Conservation (phyloP, 2,113 vertebrate species). For the Eolophus roseicapilla region DNA sequence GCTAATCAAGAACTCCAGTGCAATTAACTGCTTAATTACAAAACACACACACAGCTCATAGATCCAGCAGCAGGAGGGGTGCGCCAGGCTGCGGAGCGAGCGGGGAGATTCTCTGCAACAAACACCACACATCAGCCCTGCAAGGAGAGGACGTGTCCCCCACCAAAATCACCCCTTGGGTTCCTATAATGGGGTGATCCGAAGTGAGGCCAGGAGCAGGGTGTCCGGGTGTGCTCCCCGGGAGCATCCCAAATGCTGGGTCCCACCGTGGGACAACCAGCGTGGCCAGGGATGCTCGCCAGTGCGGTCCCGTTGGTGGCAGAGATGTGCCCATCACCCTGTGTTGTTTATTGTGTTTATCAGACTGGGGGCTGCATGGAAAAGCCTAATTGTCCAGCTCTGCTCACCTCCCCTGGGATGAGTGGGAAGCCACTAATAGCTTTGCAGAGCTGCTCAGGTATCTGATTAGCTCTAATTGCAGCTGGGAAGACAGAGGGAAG, state of each 20-base stretch:
- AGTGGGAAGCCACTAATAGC: conserved; percentile 68
- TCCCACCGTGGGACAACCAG: background rate
- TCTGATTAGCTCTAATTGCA: conserved; percentile 80
- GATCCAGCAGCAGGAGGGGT: conserved; percentile 65
- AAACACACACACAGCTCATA: conserved; percentile 74
- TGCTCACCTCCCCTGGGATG: conserved; percentile 68
- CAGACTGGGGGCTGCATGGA: conserved; percentile 57
- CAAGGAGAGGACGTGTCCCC: background rate
- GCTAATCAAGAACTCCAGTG: conserved; percentile 98
- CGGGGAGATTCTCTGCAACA: background rate
- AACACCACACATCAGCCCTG: rapidly evolving
- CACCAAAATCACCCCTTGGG: background rate
- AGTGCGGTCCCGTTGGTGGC: rapidly evolving
- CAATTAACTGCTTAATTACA: conserved; percentile 99
- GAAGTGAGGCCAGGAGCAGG: background rate
- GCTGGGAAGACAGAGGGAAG: conserved; percentile 40
- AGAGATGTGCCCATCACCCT: background rate
- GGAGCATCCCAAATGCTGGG: rapidly evolving
- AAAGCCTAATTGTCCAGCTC: conserved; percentile 75
- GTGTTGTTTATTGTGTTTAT: conserved; percentile 51
- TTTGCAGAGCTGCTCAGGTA: conserved; percentile 75
- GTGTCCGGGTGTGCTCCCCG: rapidly evolving
- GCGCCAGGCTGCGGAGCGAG: background rate
- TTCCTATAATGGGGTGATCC: rapidly evolving
- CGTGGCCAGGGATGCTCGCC: rapidly evolving